Conservation (phyloP, 1,140 invertebrate genomes). For the Pseudomyrmex flavicornis region DNA sequence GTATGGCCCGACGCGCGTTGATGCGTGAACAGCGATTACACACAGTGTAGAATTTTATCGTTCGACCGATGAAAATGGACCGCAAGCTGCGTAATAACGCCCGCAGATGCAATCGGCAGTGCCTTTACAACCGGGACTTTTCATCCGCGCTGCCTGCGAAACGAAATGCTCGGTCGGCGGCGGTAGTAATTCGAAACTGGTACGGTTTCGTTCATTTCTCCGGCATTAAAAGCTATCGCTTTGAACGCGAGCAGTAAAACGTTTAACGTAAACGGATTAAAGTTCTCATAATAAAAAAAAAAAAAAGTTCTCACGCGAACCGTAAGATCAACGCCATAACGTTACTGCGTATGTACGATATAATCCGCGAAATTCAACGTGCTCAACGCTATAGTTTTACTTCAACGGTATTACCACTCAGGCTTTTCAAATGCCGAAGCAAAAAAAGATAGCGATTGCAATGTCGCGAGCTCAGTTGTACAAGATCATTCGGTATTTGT, state of each 20-base stretch:
- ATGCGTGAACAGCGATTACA: slow-evolving; percentile 30
- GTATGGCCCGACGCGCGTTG: slow-evolving; percentile 16
- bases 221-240: slow-evolving; percentile 58
- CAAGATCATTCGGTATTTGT: background rate
- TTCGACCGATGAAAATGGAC: slow-evolving; percentile 25
- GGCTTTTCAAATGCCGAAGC: background rate
- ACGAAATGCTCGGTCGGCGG: background rate
- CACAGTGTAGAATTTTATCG: slow-evolving; percentile 26
- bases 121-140: slow-evolving; percentile 26
- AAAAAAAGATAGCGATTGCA: slow-evolving; percentile 23
- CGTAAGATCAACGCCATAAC: slow-evolving; percentile 49
- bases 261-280: slow-evolving; percentile 59
- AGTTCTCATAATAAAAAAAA: slow-evolving; percentile 31
- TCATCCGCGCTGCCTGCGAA: background rate
- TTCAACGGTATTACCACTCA: background rate
- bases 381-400: background rate
- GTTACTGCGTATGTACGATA: slow-evolving; percentile 10
- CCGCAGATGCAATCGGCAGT: background rate
- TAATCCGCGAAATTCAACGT: slow-evolving; percentile 44
- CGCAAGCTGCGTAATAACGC: slow-evolving; percentile 19
- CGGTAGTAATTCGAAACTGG: slow-evolving; percentile 20
- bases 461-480: background rate
- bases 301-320: background rate
- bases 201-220: slow-evolving; percentile 54
- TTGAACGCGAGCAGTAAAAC: slow-evolving; percentile 45